A percentile compares a stretch with the other conserved stretches of the same genome.
Evolutionary conservation across 2,888 invertebrate genomes (phyloP).

Genomic region (Colostygia pectinataria): DNA sequence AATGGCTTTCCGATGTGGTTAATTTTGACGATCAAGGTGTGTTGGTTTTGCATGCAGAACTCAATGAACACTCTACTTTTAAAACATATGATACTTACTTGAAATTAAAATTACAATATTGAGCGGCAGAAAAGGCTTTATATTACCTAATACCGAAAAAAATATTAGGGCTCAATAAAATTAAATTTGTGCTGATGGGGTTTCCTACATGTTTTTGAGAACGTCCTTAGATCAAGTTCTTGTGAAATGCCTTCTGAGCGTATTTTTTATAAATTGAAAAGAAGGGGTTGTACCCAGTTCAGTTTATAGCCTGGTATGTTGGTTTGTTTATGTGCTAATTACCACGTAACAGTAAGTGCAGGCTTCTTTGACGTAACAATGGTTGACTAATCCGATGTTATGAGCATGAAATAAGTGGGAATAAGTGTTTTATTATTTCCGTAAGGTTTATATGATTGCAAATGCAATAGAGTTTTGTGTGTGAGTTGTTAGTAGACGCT

Average conservation of each 20-base stretch:
- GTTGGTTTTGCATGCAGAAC: neutral
- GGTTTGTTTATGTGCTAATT: neutral
- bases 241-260: too few relatives aligned
- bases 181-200: too few relatives aligned
- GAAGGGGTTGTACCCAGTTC: neutral
- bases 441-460: neutral
- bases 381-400: slow-evolving; percentile 12
- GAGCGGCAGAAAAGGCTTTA: too few relatives aligned
- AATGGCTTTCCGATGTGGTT: slow-evolving; percentile 25
- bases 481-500: too few relatives aligned
- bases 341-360: neutral
- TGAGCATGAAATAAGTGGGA: neutral
- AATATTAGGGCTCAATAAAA: too few relatives aligned
- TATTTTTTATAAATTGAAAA: too few relatives aligned
- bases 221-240: too few relatives aligned
- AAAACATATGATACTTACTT: too few relatives aligned
- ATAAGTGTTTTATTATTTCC: neutral
- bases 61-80: too few relatives aligned
- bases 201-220: too few relatives aligned
- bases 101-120: too few relatives aligned
- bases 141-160: too few relatives aligned
- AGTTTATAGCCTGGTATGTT: neutral
- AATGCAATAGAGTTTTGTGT: neutral
- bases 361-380: slow-evolving; percentile 1
- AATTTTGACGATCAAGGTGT: slow-evolving; percentile 26